These are phyloP conservation scores for Leptestheria dahalacensis DNA, from an alignment of 1,140 invertebrate genomes.

Conservation along the genomic window DNA sequence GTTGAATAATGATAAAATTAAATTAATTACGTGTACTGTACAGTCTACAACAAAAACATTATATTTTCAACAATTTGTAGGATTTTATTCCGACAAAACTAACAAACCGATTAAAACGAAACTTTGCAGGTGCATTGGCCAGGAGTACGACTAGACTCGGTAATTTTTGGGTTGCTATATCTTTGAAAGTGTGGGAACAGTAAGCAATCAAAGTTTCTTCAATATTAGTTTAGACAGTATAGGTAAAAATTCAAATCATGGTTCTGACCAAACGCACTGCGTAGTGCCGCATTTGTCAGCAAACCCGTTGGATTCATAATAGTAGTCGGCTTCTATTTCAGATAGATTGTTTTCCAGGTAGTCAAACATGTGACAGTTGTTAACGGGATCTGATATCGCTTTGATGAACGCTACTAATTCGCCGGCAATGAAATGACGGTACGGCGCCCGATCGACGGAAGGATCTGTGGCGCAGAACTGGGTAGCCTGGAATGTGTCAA, in stretches of 20 bases:
- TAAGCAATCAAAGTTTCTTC: no score
- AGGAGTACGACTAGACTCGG: no score
- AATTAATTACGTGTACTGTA: no score
- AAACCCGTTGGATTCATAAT: background rate
- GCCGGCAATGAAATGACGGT: slow-evolving; percentile 8
- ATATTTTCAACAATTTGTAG: no score
- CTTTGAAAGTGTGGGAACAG: no score
- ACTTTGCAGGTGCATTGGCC: no score
- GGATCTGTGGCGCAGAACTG: slow-evolving; percentile 4
- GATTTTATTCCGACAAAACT: no score
- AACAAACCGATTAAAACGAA: no score
- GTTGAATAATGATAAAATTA: no score
- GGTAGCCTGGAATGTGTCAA: background rate
- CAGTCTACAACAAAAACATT: no score
- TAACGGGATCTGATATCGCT: background rate
- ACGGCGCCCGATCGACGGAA: background rate
- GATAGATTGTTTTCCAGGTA: background rate
- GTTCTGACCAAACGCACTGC: background rate
- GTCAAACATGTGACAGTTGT: background rate
- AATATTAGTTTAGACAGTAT: background rate
- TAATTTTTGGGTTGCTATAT: no score
- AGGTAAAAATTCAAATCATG: background rate
- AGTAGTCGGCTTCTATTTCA: background rate
- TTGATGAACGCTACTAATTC: slow-evolving; percentile 13
- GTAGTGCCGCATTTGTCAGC: background rate